These are phyloP conservation scores for Acomys russatus DNA, from an alignment of 2,797 vertebrate species.

Conservation along the genomic window DNA sequence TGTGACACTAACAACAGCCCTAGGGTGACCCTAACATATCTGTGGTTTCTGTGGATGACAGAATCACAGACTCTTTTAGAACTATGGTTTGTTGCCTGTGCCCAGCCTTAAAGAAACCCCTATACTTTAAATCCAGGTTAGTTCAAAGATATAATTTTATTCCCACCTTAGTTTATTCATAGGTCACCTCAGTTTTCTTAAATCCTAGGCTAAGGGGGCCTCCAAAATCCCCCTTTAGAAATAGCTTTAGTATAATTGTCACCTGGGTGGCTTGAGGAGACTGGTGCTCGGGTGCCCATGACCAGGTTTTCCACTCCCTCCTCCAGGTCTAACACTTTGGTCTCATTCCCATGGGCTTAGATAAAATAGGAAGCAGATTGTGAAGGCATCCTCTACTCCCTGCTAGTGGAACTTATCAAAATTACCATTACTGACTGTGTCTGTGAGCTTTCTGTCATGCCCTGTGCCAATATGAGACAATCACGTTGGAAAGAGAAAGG, in stretches of 20 bases:
- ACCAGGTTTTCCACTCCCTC: not conserved
- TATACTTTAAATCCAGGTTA: constrained; percentile 35
- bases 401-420: not conserved
- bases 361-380: not conserved
- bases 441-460: not conserved
- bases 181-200: not conserved
- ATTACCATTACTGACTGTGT: too few species aligned
- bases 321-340: not conserved
- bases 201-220: not conserved
- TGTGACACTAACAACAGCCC: not conserved
- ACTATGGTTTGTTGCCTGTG: not conserved
- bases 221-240: not conserved
- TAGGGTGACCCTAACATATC: not conserved
- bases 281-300: not conserved
- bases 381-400: not conserved
- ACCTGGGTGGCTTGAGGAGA: not conserved
- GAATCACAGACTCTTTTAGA: not conserved
- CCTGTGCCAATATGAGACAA: not conserved
- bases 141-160: not conserved
- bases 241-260: not conserved
- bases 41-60: not conserved
- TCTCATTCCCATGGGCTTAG: not conserved
- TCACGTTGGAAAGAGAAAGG: not conserved
- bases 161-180: not conserved
- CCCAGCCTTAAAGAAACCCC: not conserved